Evolutionary conservation across 2,113 vertebrate genomes (phyloP).

Genomic region (Montifringilla adamsi): DNA sequence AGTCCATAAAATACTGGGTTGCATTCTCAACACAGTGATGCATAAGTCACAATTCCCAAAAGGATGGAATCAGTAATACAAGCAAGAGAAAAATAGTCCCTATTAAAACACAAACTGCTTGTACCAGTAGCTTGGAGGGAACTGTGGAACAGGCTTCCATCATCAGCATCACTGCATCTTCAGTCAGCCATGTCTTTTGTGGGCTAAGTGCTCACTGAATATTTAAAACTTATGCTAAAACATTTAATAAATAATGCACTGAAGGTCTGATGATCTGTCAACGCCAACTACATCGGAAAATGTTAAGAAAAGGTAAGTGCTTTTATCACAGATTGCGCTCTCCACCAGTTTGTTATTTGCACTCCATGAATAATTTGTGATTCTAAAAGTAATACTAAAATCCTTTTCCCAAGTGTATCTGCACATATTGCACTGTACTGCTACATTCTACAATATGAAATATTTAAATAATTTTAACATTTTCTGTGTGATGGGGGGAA

Average conservation of each 20-base stretch:
- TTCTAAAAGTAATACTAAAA: slow-evolving; percentile 56
- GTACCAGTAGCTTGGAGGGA: neutral
- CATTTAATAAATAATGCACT: slow-evolving; percentile 55
- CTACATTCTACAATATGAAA: slow-evolving; percentile 18
- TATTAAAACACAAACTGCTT: neutral
- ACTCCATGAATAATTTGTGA: slow-evolving; percentile 42
- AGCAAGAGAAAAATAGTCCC: neutral
- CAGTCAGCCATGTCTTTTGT: neutral
- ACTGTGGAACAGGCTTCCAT: neutral
- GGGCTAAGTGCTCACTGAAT: slow-evolving; percentile 21
- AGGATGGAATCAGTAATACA: neutral
- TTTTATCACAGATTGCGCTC: neutral
- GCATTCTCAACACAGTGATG: neutral
- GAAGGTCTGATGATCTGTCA: slow-evolving; percentile 45
- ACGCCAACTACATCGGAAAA: neutral
- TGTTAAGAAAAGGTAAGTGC: slow-evolving; percentile 7
- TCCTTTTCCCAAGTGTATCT: slow-evolving; percentile 8
- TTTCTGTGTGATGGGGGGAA: neutral
- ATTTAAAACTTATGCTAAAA: slow-evolving; percentile 35
- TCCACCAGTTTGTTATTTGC: slow-evolving; percentile 11
- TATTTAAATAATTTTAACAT: slow-evolving; percentile 53
- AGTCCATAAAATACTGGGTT: neutral
- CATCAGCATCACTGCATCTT: neutral
- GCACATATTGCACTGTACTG: neutral
- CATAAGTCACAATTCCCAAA: neutral